Evolutionary conservation across 1,140 invertebrate species (phyloP), one percentile per base, ranked within the genome.

Genomic region (Pseudomyrmex dendroicus): DNA sequence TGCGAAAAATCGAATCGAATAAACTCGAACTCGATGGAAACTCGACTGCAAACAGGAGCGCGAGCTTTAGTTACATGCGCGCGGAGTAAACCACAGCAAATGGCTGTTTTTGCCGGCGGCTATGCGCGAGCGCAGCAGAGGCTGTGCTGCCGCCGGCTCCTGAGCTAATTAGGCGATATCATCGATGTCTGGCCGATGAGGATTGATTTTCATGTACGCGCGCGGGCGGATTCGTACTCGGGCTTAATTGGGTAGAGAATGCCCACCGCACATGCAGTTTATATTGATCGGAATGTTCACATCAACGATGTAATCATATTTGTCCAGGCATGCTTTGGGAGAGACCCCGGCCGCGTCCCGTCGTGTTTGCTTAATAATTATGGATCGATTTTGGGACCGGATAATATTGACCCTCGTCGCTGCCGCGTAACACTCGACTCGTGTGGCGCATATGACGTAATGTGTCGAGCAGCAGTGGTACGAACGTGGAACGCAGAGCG

Each of bases 281-380:
- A 87, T 87, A 88, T 88, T 82, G 86, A 88, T 88, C 86, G 86
- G 86, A 88, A 88, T 86, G 86, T 87, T 88, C 86, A 59, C 85
- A 87, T 88, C 86, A 86, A 87, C 86, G 86, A 88, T 88, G 86
- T 88, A 88, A 88, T 88, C 86, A 88, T 87, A 88, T 88, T 88
- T 88, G 86, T 87, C 82, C 86, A 87, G 86, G 86, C 74, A 87
- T 82, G 86, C 86, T 88, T 87, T 87, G 83, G 83, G 80, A 68
- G 15, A 10, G 35, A 35, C 0, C 5, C 44, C 54, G 9, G 64
- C 85, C 83, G 35, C 5, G 64, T 84, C 86, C 82, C 83, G 70
- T 85, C 83, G 76, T 82, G 86, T 88, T 87, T 88, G 86, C 86
- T 87, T 87, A 87, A 87, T 87, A 87, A 87, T 87, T 86, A 87